A percentile compares a stretch with the other conserved stretches of the same genome.
Evolutionary conservation across 2,888 invertebrate species (phyloP).

Genomic region (Noctua pronuba): DNA sequence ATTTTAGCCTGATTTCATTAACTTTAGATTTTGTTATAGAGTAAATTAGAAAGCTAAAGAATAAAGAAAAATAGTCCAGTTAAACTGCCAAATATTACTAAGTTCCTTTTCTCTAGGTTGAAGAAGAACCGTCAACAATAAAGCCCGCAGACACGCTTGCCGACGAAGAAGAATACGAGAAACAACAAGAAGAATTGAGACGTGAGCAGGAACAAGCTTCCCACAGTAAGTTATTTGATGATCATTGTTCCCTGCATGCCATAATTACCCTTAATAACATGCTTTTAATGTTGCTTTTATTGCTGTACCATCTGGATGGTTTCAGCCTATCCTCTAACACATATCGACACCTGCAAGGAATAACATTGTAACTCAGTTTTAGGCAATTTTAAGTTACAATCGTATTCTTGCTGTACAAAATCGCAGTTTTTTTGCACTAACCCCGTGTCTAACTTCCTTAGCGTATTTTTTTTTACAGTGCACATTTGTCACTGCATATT

Average conservation of each 20-base stretch:
- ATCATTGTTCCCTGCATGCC: constrained; percentile 40
- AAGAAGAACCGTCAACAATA: constrained; percentile 79
- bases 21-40: not conserved
- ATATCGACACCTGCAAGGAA: not conserved
- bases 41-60: not conserved
- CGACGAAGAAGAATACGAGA: constrained; percentile 87
- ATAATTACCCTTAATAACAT: constrained; percentile 17
- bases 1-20: not conserved
- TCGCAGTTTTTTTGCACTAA: not conserved
- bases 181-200: constrained; percentile 82
- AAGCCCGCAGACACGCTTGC: constrained; percentile 82
- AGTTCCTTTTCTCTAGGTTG: constrained; percentile 71
- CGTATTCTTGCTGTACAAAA: not conserved
- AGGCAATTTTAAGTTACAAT: not conserved
- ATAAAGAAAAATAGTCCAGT: not conserved
- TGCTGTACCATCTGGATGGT: constrained; percentile 8
- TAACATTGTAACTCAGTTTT: not conserved
- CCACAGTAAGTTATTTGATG: constrained; percentile 82
- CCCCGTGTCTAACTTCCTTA: not conserved
- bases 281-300: constrained; percentile 35
- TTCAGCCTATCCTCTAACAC: constrained; percentile 14
- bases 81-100: not conserved
- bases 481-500: constrained; percentile 7
- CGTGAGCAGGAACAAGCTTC: constrained; percentile 80
- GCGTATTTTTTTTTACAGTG: not conserved